Conservation (phyloP, 2,113 vertebrate species). For the Thinocorus orbignyianus region DNA sequence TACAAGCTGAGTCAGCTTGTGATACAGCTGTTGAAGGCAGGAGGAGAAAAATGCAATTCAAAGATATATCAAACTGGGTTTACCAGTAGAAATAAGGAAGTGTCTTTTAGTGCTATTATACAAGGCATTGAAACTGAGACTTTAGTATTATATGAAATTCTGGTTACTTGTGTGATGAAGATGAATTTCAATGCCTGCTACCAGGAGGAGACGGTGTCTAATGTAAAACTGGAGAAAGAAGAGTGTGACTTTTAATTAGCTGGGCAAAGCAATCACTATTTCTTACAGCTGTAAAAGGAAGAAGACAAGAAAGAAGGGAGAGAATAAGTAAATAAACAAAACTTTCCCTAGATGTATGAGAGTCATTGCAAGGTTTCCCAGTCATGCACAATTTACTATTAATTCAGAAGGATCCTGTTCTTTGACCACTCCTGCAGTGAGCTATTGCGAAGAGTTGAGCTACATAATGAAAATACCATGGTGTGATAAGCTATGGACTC, state of each 20-base stretch:
- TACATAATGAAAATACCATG: background rate
- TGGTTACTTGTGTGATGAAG: background rate
- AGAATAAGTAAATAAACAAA: background rate
- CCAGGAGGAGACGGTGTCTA: background rate
- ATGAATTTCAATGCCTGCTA: background rate
- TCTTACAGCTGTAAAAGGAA: background rate
- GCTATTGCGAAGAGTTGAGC: background rate
- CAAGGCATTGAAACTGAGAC: background rate
- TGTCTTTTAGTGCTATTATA: background rate
- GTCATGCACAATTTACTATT: background rate
- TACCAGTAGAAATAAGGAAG: background rate
- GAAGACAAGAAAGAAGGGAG: background rate
- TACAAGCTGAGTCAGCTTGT: background rate
- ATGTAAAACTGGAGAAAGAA: background rate
- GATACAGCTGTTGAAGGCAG: constrained; percentile 2
- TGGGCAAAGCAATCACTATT: background rate
- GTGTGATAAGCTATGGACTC: background rate
- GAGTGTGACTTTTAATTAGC: background rate
- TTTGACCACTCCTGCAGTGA: background rate
- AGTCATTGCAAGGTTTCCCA: background rate
- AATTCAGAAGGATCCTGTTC: background rate
- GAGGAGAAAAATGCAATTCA: background rate
- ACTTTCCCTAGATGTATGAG: background rate
- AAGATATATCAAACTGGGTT: background rate
- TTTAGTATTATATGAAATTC: background rate